Conservation (phyloP, 2,113 vertebrate genomes). For the Pedetes capensis region DNA sequence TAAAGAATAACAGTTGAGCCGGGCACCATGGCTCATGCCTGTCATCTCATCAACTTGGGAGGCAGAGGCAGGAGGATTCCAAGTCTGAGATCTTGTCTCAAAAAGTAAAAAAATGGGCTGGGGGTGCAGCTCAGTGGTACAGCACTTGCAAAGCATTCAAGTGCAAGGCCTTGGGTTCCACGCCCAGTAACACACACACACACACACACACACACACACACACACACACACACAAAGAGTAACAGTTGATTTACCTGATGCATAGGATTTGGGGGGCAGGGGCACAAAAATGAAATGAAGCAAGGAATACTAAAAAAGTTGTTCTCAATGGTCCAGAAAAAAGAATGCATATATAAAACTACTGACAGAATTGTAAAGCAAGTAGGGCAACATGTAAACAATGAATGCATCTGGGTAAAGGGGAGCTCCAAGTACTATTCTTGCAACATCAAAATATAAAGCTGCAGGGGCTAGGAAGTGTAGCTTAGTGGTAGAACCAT, state of each 20-base stretch:
- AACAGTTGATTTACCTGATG: neutral
- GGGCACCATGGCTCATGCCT: no score
- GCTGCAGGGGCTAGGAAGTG: neutral
- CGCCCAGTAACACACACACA: no score
- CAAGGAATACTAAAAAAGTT: neutral
- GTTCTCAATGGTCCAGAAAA: neutral
- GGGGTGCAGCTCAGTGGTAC: no score
- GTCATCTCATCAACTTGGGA: no score
- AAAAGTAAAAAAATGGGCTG: no score
- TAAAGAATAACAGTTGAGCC: no score
- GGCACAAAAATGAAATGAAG: neutral
- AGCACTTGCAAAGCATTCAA: no score
- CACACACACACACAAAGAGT: no score
- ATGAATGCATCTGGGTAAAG: neutral
- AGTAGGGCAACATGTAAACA: neutral
- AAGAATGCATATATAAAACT: neutral
- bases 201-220: no score
- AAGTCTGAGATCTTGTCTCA: no score
- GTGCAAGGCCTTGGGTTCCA: no score
- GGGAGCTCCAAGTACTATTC: neutral
- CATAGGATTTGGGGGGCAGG: neutral
- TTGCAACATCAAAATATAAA: neutral
- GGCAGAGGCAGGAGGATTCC: no score
- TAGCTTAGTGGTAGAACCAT: neutral
- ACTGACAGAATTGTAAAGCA: neutral